Conservation (phyloP, 2,888 invertebrate genomes). For the Steinernema carpocapsae region DNA sequence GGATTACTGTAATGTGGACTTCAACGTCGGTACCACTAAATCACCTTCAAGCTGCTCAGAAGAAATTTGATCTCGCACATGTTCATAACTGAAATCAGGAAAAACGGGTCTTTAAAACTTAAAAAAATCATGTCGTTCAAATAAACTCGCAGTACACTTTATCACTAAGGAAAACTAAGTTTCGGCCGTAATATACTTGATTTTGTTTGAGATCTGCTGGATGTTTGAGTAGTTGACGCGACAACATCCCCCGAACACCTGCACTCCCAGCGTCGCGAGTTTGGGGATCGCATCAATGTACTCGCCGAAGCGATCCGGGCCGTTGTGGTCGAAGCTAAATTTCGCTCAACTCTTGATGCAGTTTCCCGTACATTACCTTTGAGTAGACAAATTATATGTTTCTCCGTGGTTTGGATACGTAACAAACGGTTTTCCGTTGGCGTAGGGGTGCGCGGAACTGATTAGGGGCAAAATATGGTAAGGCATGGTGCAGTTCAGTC, state of each 20-base stretch:
- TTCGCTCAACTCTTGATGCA: constrained; percentile 42
- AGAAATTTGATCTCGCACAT: not conserved
- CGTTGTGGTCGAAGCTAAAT: constrained; percentile 70
- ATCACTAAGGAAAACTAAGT: too few relatives aligned
- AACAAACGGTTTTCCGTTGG: constrained; percentile 75
- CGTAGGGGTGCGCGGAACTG: constrained; percentile 64
- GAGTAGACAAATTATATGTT: constrained; percentile 74
- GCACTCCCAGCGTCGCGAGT: constrained; percentile 83
- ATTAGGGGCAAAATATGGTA: constrained; percentile 76
- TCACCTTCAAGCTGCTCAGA: not conserved
- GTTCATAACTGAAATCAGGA: not conserved
- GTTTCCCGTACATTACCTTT: constrained; percentile 40
- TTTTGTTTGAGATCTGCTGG: constrained; percentile 76
- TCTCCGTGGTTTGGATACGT: constrained; percentile 93
- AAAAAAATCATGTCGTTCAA: not conserved
- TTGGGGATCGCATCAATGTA: constrained; percentile 76
- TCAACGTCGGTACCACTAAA: not conserved
- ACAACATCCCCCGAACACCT: constrained; percentile 90
- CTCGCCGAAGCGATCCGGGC: not conserved
- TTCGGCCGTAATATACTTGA: not conserved
- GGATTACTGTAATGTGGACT: constrained; percentile 2
- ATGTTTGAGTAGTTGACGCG: constrained; percentile 84
- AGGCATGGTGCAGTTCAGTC: constrained; percentile 85
- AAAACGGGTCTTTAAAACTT: not conserved
- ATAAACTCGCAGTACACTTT: too few relatives aligned